Percentiles rank a stretch among this genome's conserved stretches.
phyloP scores from a whole-genome alignment of 1,140 invertebrate genomes.

The Cataglyphis hispanica region DNA sequence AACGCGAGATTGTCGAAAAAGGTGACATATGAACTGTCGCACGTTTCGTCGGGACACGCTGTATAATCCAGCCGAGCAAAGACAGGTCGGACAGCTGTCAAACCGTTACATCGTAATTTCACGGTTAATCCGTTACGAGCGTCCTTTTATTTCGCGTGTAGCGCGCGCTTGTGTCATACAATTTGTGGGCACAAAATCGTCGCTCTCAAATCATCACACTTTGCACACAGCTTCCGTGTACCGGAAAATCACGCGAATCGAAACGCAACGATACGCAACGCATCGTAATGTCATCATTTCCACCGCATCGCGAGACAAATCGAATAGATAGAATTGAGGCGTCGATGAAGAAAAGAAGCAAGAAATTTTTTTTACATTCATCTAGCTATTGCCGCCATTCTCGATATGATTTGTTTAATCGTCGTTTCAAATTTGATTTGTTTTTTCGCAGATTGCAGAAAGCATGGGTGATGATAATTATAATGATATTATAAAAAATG shows the following conservation, averaged over 20 bases:
- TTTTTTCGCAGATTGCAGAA: not conserved
- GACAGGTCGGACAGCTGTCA: constrained; percentile 72
- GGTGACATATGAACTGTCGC: not conserved
- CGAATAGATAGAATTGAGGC: not conserved
- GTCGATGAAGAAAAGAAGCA: not conserved
- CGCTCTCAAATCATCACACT: constrained; percentile 20
- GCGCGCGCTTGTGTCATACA: constrained; percentile 35
- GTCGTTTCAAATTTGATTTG: not conserved
- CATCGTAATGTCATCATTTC: constrained; percentile 14
- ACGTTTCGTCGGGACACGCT: not conserved
- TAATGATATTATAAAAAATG: not conserved
- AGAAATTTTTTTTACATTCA: too few species aligned
- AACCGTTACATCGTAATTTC: constrained; percentile 74
- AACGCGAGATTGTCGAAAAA: not conserved
- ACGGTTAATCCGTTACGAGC: constrained; percentile 63
- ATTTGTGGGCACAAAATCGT: constrained; percentile 35
- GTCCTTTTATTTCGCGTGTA: constrained; percentile 31
- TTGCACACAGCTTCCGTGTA: constrained; percentile 52
- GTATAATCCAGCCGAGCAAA: constrained; percentile 52
- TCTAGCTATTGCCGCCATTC: not conserved
- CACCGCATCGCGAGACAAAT: constrained; percentile 21
- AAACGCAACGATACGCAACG: constrained; percentile 12
- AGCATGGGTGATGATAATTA: not conserved
- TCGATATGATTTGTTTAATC: not conserved
- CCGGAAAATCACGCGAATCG: constrained; percentile 47